phyloP scores from a whole-genome alignment of 2,888 invertebrate genomes.

The Caenorhabditis virilis region DNA sequence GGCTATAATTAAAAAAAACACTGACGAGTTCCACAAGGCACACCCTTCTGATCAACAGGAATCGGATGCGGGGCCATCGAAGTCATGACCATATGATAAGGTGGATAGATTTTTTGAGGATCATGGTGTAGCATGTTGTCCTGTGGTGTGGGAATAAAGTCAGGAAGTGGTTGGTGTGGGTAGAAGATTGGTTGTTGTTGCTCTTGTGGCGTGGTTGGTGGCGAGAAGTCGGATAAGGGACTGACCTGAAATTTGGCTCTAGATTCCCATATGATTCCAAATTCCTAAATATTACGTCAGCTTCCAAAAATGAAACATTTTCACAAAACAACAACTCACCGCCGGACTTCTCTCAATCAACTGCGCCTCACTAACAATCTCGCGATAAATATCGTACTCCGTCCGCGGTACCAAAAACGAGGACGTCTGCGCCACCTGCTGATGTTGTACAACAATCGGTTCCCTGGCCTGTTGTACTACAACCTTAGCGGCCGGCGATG shows the following conservation, averaged over 20 bases:
- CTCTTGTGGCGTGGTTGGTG: slow-evolving; percentile 35
- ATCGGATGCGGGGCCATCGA: slow-evolving; percentile 33
- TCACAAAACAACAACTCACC: slow-evolving; percentile 12
- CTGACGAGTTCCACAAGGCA: slow-evolving; percentile 31
- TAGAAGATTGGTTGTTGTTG: slow-evolving; percentile 7
- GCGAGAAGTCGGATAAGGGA: slow-evolving; percentile 36
- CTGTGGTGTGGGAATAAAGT: slow-evolving; percentile 18
- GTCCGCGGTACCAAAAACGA: slow-evolving; percentile 15
- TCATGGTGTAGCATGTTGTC: slow-evolving; percentile 15
- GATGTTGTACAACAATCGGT: too few species aligned
- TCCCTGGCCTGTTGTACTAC: too few species aligned
- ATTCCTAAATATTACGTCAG: not conserved
- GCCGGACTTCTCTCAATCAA: slow-evolving; percentile 33
- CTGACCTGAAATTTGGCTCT: slow-evolving; percentile 21
- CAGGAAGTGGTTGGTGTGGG: slow-evolving; percentile 2
- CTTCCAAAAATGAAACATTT: not conserved
- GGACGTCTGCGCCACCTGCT: too few species aligned
- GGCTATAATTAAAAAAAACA: not conserved
- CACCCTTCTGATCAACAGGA: slow-evolving; percentile 30
- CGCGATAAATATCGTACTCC: slow-evolving; percentile 48
- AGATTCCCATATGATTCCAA: not conserved
- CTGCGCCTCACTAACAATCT: slow-evolving; percentile 45
- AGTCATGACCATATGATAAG: slow-evolving; percentile 38
- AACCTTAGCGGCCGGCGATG: not conserved
- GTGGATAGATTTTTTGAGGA: slow-evolving; percentile 18